phyloP scores from a whole-genome alignment of 2,797 vertebrate species.

The Pseudomugil tenellus region DNA sequence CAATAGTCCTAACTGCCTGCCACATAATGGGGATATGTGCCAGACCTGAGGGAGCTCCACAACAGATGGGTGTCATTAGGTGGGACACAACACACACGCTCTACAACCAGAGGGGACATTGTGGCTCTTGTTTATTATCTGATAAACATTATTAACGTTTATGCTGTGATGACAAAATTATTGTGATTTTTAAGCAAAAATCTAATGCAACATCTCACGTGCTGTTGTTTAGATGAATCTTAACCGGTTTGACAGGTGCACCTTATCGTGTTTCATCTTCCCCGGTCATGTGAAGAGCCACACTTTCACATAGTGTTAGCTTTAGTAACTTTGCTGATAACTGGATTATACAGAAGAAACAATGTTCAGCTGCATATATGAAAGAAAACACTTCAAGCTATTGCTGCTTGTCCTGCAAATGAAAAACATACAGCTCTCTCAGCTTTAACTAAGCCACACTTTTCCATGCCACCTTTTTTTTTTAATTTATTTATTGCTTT shows the following conservation, averaged over 20 bases:
- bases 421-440: not conserved
- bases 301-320: conserved; percentile 23
- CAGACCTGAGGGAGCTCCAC: conserved; percentile 47
- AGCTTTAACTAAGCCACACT: not conserved
- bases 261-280: conserved; percentile 13
- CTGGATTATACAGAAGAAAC: not conserved
- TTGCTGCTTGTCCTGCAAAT: conserved; percentile 1
- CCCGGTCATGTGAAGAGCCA: not conserved
- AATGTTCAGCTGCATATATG: not conserved
- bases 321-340: conserved; percentile 20
- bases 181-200: not conserved
- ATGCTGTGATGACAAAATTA: not conserved
- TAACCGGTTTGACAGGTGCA: conserved; percentile 33
- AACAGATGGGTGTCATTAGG: conserved; percentile 68
- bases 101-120: conserved; percentile 29
- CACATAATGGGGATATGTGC: conserved; percentile 52
- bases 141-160: conserved; percentile 9
- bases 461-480: not conserved
- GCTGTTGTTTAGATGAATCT: conserved; percentile 16
- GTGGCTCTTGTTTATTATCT: conserved; percentile 8
- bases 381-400: conserved; percentile 11
- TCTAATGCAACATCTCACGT: not conserved
- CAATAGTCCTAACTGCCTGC: conserved; percentile 67
- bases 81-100: conserved; percentile 33
- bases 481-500: not conserved